These are phyloP conservation scores for Oxyura jamaicensis DNA, from an alignment of 2,113 vertebrate species.

Conservation along the genomic window DNA sequence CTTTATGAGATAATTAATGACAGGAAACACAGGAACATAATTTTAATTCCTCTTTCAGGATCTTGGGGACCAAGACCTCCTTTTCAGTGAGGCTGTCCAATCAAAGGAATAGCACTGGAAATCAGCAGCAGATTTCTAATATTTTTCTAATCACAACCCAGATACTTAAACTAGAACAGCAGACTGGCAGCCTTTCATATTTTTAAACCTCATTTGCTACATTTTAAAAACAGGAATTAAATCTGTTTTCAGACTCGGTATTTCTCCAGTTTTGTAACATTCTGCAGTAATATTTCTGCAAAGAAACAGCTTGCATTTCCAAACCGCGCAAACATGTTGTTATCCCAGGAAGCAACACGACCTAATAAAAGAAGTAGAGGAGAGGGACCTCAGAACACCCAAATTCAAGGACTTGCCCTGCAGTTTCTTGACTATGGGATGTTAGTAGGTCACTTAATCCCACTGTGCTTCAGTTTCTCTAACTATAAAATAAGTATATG, in stretches of 20 bases:
- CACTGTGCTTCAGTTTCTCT: conserved; percentile 25
- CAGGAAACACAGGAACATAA: not conserved
- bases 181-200: conserved; percentile 26
- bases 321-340: not conserved
- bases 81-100: conserved; percentile 1
- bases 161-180: conserved; percentile 51
- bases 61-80: conserved; percentile 18
- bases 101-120: not conserved
- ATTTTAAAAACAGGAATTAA: conserved; percentile 24
- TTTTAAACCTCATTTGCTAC: conserved; percentile 49
- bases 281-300: conserved; percentile 33
- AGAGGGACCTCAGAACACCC: not conserved
- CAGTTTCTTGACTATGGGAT: conserved; percentile 3
- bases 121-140: conserved; percentile 6
- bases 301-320: conserved; percentile 42
- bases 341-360: conserved; percentile 42
- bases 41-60: conserved; percentile 50
- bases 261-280: conserved; percentile 34
- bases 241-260: conserved; percentile 30
- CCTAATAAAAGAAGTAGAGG: conserved; percentile 34
- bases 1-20: conserved; percentile 30
- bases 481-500: conserved; percentile 12
- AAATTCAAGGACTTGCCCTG: conserved; percentile 46
- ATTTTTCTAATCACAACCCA: conserved; percentile 52
- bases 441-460: conserved; percentile 50